Percentiles rank a stretch among this genome's conserved stretches.
These are phyloP conservation scores for Oxyura jamaicensis DNA, from an alignment of 2,113 vertebrate genomes.

Conservation along the genomic window DNA sequence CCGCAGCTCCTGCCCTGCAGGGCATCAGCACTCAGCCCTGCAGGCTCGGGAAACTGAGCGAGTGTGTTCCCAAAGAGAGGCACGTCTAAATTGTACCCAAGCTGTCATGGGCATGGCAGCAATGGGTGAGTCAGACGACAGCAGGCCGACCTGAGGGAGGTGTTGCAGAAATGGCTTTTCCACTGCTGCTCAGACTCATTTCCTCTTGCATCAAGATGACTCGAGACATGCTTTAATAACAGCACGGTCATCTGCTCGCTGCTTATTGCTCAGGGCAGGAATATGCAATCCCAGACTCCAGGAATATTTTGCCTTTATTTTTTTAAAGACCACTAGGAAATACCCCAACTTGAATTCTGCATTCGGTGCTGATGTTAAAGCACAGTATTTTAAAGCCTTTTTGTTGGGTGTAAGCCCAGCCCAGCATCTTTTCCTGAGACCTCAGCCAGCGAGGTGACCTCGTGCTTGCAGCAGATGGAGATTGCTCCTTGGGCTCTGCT, in stretches of 20 bases:
- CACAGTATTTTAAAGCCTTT: not conserved
- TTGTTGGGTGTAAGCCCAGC: not conserved
- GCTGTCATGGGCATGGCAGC: not conserved
- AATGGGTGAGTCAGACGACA: not conserved
- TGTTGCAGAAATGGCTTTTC: not conserved
- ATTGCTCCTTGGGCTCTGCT: not conserved
- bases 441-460: not conserved
- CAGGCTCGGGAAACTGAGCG: not conserved
- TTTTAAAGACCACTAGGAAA: not conserved
- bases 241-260: not conserved
- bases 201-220: not conserved
- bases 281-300: not conserved
- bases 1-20: not conserved
- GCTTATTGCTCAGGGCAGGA: not conserved
- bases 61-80: not conserved
- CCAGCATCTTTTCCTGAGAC: not conserved
- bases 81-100: not conserved
- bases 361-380: not conserved
- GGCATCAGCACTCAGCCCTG: not conserved
- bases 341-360: not conserved
- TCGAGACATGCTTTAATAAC: not conserved
- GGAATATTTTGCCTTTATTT: not conserved
- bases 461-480: rapidly evolving
- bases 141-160: not conserved
- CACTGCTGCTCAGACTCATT: not conserved